These are phyloP conservation scores for Ammospiza maritima DNA, from an alignment of 2,797 vertebrate species.

Conservation along the genomic window DNA sequence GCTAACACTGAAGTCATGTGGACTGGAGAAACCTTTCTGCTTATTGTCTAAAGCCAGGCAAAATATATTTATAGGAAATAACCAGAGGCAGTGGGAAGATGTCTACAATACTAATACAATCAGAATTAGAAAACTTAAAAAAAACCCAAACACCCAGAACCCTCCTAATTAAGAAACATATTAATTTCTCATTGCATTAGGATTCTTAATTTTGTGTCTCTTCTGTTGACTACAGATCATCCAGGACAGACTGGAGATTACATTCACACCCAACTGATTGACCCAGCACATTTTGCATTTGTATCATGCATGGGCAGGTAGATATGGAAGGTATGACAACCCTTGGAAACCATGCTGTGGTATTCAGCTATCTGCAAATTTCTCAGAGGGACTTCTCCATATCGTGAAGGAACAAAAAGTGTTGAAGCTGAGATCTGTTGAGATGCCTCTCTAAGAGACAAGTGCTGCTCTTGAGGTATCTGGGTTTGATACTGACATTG, in stretches of 20 bases:
- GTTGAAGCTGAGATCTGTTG: not conserved
- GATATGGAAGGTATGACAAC: not conserved
- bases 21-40: not conserved
- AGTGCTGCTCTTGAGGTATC: not conserved
- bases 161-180: not conserved
- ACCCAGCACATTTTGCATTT: not conserved
- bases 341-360: not conserved
- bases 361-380: not conserved
- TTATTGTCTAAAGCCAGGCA: not conserved
- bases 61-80: not conserved
- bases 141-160: fast-evolving
- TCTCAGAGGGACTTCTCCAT: not conserved
- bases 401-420: not conserved
- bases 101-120: not conserved
- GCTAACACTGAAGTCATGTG: not conserved
- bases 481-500: not conserved
- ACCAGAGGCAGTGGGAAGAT: not conserved
- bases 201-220: not conserved
- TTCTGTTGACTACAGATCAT: not conserved
- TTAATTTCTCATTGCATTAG: not conserved
- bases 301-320: not conserved
- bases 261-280: not conserved
- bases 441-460: not conserved
- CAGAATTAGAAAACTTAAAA: not conserved
- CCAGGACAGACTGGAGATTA: not conserved